Conservation (phyloP, 2,797 vertebrate species). For the Urocyon cinereoargenteus region DNA sequence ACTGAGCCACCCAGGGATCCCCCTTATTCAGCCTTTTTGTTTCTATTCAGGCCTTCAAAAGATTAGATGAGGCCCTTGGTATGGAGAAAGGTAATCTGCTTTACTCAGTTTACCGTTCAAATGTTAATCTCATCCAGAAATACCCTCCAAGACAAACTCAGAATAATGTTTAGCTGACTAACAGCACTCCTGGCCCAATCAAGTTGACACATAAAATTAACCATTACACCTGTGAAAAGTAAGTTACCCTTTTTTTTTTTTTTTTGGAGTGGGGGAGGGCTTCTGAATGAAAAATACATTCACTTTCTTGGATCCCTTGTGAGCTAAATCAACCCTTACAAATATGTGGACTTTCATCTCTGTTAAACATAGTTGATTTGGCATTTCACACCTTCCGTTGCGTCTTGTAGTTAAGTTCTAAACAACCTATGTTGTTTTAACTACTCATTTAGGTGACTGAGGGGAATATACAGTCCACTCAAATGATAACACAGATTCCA, state of each 20-base stretch:
- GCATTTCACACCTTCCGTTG: background rate
- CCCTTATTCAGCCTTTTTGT: background rate
- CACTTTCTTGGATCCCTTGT: background rate
- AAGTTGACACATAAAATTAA: constrained; percentile 23
- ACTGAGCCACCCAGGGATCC: background rate
- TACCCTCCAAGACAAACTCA: background rate
- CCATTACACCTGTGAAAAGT: background rate
- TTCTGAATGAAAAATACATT: background rate
- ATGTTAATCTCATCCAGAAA: background rate
- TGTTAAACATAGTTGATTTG: background rate
- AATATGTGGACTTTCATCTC: background rate
- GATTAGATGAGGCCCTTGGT: background rate
- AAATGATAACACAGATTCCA: background rate
- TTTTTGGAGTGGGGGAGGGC: background rate
- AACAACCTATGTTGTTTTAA: background rate
- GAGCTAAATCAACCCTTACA: background rate
- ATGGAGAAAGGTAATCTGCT: background rate
- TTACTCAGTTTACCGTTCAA: background rate
- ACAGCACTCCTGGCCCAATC: background rate
- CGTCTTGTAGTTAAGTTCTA: background rate
- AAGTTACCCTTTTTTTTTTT: background rate
- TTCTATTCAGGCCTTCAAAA: background rate
- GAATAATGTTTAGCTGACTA: background rate
- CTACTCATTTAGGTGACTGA: background rate
- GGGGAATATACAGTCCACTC: background rate